Base-by-base conservation (phyloP, 37 sponge, comb jelly and placozoan species). In the Geodia barretti region DNA sequence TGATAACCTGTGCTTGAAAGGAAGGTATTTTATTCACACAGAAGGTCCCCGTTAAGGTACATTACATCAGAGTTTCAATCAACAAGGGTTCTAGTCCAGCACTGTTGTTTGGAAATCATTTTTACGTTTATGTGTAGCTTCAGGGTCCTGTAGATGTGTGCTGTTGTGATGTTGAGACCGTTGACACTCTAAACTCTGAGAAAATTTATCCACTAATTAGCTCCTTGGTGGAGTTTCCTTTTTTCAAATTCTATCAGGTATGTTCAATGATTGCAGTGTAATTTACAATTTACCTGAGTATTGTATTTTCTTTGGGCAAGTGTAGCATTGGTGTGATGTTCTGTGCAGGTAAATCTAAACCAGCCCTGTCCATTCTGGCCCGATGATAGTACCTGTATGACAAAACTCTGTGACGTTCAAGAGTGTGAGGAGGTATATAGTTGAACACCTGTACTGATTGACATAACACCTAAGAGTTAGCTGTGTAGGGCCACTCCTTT, bases 141-240 rank as follows among this genome's bases (percentile, higher is more conserved):
- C 64, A 54, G 25, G 98, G 98, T 29, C 77, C 68, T 23, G 95
- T 97, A 32, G 98, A 95, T 41, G 95, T 89, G 61, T 97, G 92
- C 43, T 92, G 93, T 64, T 95, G 95, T 82, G 89, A 92, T 72
- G 93, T 95, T 62, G 98, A 97, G 63, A 89, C 91, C 0, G 89
- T 93, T 25, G 88, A 97, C 39, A 25, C 67, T 40, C 76, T 96
- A 8, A 95, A 97, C 72, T 20, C 64, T n/a, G 70, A 86, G 3
- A 62, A 74, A 30, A 84, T 96, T 19, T 84, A 83, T 47, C 92
- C 94, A 9, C 30, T 86, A 36, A 75, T 96, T 35, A 76, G 58
- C 5, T 25, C 75, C 39, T 76, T 98, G 23, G 65, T 96, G 39
- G 68, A 78, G 30, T 41, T 76, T n/a, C 41, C 77, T 36, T 98